Conservation (phyloP, 2,888 invertebrate species). For the Machimus rusticus region DNA sequence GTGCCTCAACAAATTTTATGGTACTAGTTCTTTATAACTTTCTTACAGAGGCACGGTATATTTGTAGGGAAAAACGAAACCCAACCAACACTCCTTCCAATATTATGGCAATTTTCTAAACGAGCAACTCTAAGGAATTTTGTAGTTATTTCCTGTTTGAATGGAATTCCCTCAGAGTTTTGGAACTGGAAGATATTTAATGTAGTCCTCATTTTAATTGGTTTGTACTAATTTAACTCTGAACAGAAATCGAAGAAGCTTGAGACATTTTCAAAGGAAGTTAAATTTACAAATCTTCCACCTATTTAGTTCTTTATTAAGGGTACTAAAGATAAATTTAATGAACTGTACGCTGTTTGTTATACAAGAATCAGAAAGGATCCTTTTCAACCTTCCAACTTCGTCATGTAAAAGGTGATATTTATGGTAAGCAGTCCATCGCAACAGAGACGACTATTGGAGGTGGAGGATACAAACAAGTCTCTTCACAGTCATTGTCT, state of each 20-base stretch:
- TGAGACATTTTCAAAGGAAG: not conserved
- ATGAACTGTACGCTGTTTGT: not conserved
- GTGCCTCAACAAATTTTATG: not conserved
- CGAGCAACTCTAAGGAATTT: not conserved
- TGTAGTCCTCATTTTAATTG: not conserved
- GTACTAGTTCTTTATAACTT: not conserved
- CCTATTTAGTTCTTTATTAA: not conserved
- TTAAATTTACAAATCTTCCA: not conserved
- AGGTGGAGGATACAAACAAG: not conserved
- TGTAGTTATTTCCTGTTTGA: not conserved
- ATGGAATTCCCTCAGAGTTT: not conserved
- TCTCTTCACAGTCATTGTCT: not conserved
- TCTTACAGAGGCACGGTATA: not conserved
- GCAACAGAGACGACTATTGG: not conserved
- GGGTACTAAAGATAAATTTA: not conserved
- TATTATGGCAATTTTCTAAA: conserved; percentile 8
- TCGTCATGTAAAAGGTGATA: not conserved
- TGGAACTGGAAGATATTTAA: not conserved
- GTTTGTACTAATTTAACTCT: not conserved
- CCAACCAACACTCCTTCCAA: not conserved
- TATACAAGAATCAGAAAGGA: not conserved
- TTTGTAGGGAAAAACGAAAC: not conserved
- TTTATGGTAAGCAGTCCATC: not conserved
- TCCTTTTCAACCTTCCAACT: not conserved
- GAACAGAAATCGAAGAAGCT: not conserved